Base-by-base conservation (phyloP, 2,797 vertebrate species). In the Lemur catta region DNA sequence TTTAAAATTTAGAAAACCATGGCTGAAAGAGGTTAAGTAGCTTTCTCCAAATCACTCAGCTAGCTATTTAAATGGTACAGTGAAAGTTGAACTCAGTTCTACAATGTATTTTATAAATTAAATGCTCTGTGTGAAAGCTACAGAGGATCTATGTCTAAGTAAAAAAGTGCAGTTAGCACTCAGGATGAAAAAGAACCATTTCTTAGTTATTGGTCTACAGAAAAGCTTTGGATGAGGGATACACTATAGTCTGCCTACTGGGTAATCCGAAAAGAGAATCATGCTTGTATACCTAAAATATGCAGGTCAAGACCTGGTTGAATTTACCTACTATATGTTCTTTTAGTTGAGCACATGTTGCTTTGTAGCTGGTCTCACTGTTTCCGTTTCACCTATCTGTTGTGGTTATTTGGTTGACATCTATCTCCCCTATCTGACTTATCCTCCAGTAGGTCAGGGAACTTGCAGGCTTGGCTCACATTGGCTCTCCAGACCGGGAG, bases 201-300 rank as follows among this genome's bases (percentile, higher is more conserved):
- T 41, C 48, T 15, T 7, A 1, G 1, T 12, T 1, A 1, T 2
- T 0, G 33, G 38, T 8, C 33, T 30, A 1, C 1, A 7, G 72
- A 65, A 50, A 55, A 28, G 2, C 4, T 0, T 0, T 30, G 12
- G 30, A 9, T 28, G 26, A 7, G 2, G 84, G 38, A 18, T 7
- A 11, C 7, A 0, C 17, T 2, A 2, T 1, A 12, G 35, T 50
- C 41, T 65, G 63, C 33, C 33, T 15, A 8, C 33, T 2, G 18
- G 67, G 41, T 9, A 61, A 55, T 30, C 46, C 72, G 46, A 18
- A 61, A 48, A 55, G 14, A 71, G 24, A 35, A 4, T 20, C 0
- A 9, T 46, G 28, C 81, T 52, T n/a, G 30, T 4, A 52, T 4
- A 35, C 2, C 12, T 3, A 35, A 43, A 69, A 33, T 0, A 30